Evolutionary conservation across 35 echinoderm and acorn worm genomes (phyloP).

Genomic region (Lytechinus variegatus): DNA sequence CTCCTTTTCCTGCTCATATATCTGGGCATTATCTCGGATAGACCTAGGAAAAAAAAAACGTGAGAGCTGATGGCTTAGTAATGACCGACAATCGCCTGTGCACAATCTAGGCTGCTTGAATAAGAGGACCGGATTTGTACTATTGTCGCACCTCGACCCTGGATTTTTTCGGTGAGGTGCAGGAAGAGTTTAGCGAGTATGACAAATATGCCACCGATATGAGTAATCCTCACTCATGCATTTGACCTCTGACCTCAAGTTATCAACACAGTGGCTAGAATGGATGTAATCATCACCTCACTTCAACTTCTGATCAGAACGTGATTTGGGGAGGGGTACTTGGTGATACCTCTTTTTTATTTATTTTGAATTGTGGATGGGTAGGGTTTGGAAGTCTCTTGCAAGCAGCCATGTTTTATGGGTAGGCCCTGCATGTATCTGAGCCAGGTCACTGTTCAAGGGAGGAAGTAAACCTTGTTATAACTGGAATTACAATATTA

Average conservation of each 20-base stretch:
- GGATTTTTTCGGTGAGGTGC: background rate
- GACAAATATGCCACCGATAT: background rate
- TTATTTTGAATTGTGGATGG: background rate
- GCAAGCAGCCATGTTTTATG: background rate
- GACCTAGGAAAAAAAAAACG: too few species aligned
- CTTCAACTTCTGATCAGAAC: background rate
- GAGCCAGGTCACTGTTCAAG: background rate
- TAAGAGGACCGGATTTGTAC: background rate
- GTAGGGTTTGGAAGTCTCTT: background rate
- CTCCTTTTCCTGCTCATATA: too few species aligned
- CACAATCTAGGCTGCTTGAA: background rate
- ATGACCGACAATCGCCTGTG: background rate
- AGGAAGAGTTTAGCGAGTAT: background rate
- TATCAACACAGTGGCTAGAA: background rate
- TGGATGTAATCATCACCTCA: background rate
- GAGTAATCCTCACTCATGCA: conserved; percentile 6
- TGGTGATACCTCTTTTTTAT: background rate
- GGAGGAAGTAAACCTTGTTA: background rate
- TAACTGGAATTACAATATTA: background rate
- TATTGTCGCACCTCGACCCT: background rate
- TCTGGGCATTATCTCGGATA: too few species aligned
- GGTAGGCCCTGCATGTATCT: background rate
- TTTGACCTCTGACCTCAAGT: background rate
- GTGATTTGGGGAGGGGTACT: background rate
- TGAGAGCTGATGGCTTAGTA: too few species aligned